Evolutionary conservation across 2,113 vertebrate genomes (phyloP).

Genomic region (Pipa parva): DNA sequence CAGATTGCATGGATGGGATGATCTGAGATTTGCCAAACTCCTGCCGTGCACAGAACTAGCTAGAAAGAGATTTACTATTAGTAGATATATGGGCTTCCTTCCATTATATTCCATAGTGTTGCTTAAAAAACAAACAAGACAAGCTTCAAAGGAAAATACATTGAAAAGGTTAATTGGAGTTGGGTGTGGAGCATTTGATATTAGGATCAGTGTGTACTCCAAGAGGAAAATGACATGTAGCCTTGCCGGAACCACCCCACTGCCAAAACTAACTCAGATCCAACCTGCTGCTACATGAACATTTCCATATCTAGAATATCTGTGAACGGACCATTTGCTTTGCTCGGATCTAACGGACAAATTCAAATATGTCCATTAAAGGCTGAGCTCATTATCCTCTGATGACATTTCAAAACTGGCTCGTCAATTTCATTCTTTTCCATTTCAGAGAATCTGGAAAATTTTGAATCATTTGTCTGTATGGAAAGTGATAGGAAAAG

Average conservation of each 20-base stretch:
- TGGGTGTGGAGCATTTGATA: conserved; percentile 67
- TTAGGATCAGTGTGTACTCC: conserved; percentile 61
- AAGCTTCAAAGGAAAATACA: conserved; percentile 71
- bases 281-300: background rate
- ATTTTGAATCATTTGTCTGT: too few relatives aligned
- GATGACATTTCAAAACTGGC: too few relatives aligned
- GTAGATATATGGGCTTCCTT: conserved; percentile 70
- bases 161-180: conserved; percentile 84
- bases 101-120: conserved; percentile 63
- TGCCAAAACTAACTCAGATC: conserved; percentile 48
- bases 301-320: conserved; percentile 20
- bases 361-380: too few relatives aligned
- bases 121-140: conserved; percentile 74
- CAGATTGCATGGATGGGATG: conserved; percentile 11
- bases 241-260: conserved; percentile 20
- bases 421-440: too few relatives aligned
- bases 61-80: conserved; percentile 37
- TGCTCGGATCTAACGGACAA: background rate
- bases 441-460: too few relatives aligned
- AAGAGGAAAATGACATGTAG: conserved; percentile 70
- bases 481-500: too few relatives aligned
- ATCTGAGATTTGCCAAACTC: conserved; percentile 32
- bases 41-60: conserved; percentile 31
- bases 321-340: background rate
- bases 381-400: too few relatives aligned